Base-by-base conservation (phyloP, 2,113 vertebrate species). In the Neolamprologus tretocephalus region DNA sequence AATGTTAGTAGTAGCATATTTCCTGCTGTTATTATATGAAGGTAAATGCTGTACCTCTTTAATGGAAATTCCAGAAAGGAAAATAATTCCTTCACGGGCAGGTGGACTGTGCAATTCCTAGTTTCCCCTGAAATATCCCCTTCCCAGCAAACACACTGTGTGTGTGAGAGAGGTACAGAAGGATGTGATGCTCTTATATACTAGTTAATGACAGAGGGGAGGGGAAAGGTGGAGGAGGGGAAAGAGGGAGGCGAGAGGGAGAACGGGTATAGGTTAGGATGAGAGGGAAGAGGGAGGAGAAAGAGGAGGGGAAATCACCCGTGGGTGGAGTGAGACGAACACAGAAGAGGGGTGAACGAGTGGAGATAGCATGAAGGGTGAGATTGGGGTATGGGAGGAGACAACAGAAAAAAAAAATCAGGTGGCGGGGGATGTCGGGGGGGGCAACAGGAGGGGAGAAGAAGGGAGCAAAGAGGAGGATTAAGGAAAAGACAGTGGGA, bases 141-240 rank as follows among this genome's bases (percentile, higher is more conserved):
- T 88, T 94, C 91, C 84, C 89, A 88, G 89, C 33, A 89, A 92
- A 94, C 91, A 92, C 91, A 91, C 92, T 71, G 66, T 47, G 71
- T 19, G 89, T 94, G 92, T 94, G 92, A 91, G 89, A 79, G 92
- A 93, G 90, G 89, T 68, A 79, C 31, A 66, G 87, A 82, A 80
- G 89, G 93, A 93, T 92, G 87, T 83, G 91, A 87, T 84, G 92
- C 92, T 93, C 86, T 95, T 96, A 93, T 96, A 95, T 94, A 92
- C 85, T 53, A 82, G 90, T 91, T 93, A 93, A 93, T 93, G 93
- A 94, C 83, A 86, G 89, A 93, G 88, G 93, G 92, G 92, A 93
- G 95, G 94, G 88, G 85, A 91, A 90, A 93, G 87, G 92, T 90
- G 93, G 94, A 94, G 92, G 91, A 94, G 91, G 92, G 89, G 87